phyloP scores from a whole-genome alignment of 2,888 invertebrate genomes.

The Trissolcus japonicus region DNA sequence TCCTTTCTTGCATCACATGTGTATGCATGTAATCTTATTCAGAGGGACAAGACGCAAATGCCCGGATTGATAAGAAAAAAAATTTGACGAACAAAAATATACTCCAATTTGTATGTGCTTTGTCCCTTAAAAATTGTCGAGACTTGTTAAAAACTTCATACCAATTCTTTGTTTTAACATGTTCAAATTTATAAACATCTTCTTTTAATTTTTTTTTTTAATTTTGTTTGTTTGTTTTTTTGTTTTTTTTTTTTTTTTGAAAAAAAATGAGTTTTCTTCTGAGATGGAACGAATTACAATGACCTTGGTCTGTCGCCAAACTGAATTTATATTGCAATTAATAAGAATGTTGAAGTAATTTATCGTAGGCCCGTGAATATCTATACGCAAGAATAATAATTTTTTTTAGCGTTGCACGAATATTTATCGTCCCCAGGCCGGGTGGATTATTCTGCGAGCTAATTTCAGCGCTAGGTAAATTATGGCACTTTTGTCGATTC shows the following conservation, averaged over 20 bases:
- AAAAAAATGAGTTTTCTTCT: conserved; percentile 14
- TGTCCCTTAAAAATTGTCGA: no score
- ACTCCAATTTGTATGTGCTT: not conserved
- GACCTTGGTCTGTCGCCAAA: conserved; percentile 46
- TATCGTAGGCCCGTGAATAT: conserved; percentile 41
- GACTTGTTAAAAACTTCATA: no score
- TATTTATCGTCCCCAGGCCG: conserved; percentile 43
- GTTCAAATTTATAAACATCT: no score
- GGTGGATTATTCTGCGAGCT: conserved; percentile 33
- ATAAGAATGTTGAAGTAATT: conserved; percentile 41
- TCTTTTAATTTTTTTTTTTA: no score
- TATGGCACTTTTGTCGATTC: conserved; percentile 51
- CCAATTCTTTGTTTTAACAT: no score
- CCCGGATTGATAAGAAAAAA: conserved; percentile 6
- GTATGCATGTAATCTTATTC: conserved; percentile 49
- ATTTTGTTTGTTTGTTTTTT: no score
- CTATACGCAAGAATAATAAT: conserved; percentile 44
- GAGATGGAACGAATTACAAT: conserved; percentile 37
- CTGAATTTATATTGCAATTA: conserved; percentile 54
- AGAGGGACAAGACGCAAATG: conserved; percentile 28
- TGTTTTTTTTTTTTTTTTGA: no score
- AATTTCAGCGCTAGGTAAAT: conserved; percentile 50
- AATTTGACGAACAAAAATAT: not conserved
- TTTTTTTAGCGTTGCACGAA: conserved; percentile 45
- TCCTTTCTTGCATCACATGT: conserved; percentile 50